Base-by-base conservation (phyloP, 2,888 invertebrate genomes). In the Cheilosia vulpina region DNA sequence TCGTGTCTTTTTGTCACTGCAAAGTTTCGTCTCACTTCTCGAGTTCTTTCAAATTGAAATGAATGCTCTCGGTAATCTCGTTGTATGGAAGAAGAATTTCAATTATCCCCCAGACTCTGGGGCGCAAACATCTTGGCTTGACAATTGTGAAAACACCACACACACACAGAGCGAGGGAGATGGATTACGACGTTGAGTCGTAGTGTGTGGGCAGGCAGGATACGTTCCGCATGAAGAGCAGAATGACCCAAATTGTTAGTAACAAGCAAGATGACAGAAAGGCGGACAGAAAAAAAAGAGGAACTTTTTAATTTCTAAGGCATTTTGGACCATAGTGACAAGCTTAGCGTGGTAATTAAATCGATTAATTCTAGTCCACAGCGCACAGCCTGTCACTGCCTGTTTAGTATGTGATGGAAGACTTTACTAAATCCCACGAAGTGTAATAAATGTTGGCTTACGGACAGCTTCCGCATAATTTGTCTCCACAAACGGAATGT, bases 1-100 rank as follows among this genome's bases (percentile, higher is more conserved):
- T 21, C 34, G 21, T 62, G 43, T 27, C 38, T 38, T 69, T 76
- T 27, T 21, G 47, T 58, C 31, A 27, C 53, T 24, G 45, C 31
- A 9, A 31, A 27, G 31, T 13, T 31, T 66, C 13, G n/a, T 66
- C 68, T 65, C 50, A 52, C 58, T 69, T 47, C 57, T 52, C 50
- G 31, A 73, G 45, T 75, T 75, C 52, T n/a, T n/a, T 76, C 58
- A 82, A 81, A 75, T 76, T 82, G 81, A 76, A 82, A 79, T 69
- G 69, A 84, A 84, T 63, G 73, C 69, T 65, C 52, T 69, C 52
- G 45, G 83, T 83, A 83, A 77, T 82, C 77, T 66, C 71, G 73
- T 71, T 66, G 65, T 50, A 76, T 71, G 76, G 72, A 45, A 73
- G 69, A 79, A 79, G 68, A 79, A 75, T 84, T 84, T 84, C 79